These are phyloP conservation scores for human DNA, from an alignment of 2,113 vertebrate genomes.

Conservation along the genomic window GRCh38 chr5:8850001-8850500, in stretches of 20 bases:
- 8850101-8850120: neutral
- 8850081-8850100: neutral
- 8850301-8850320: neutral
- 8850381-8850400: neutral
- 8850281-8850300: neutral
- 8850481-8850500: too few species aligned
- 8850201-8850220: neutral
- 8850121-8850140: neutral
- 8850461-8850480: neutral
- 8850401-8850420: neutral
- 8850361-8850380: neutral
- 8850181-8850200: neutral
- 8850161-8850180: neutral
- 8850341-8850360: neutral
- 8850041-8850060: neutral
- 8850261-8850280: neutral
- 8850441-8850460: neutral
- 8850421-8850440: neutral
- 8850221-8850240: neutral
- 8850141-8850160: neutral
- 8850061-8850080: neutral
- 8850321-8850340: neutral
- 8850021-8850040: neutral
- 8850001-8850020: neutral
- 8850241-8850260: neutral